These are phyloP conservation scores for Proterorhinus semilunaris DNA, from an alignment of 2,113 vertebrate genomes.

Conservation along the genomic window DNA sequence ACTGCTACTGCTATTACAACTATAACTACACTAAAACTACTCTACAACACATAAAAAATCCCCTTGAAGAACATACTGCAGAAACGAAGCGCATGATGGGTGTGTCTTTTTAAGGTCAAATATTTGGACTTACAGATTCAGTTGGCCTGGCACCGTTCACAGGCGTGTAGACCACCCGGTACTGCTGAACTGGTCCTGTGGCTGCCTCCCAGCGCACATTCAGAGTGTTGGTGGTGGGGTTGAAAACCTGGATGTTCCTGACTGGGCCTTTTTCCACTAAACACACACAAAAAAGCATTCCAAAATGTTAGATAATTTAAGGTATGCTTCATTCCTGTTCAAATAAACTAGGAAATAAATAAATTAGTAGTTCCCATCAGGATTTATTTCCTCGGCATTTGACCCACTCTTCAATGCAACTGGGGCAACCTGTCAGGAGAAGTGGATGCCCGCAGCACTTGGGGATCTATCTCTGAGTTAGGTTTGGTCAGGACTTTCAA, in stretches of 20 bases:
- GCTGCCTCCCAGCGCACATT: constrained; percentile 94
- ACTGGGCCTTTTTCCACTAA: constrained; percentile 87
- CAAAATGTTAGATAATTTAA: background rate
- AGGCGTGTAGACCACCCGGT: constrained; percentile 86
- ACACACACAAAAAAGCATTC: background rate
- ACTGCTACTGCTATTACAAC: background rate
- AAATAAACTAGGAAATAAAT: too few relatives aligned
- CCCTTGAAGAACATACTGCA: background rate
- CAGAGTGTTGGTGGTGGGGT: constrained; percentile 90
- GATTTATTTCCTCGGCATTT: too few relatives aligned
- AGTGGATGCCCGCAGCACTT: too few relatives aligned
- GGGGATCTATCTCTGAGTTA: too few relatives aligned
- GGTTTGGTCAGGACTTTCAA: too few relatives aligned
- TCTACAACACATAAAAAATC: background rate
- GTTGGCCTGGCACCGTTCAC: constrained; percentile 79
- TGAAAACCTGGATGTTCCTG: constrained; percentile 88
- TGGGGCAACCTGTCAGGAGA: too few relatives aligned
- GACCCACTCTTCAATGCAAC: too few relatives aligned
- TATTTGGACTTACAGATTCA: constrained; percentile 86
- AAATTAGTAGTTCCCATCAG: too few relatives aligned
- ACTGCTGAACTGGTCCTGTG: constrained; percentile 88
- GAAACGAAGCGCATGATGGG: background rate
- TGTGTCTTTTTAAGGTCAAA: background rate
- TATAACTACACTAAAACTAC: background rate
- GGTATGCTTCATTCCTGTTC: background rate